These are phyloP conservation scores for Hydra vulgaris DNA, from an alignment of 30 jellyfish, hydroid and myxozoan species.

Conservation along the genomic window DNA sequence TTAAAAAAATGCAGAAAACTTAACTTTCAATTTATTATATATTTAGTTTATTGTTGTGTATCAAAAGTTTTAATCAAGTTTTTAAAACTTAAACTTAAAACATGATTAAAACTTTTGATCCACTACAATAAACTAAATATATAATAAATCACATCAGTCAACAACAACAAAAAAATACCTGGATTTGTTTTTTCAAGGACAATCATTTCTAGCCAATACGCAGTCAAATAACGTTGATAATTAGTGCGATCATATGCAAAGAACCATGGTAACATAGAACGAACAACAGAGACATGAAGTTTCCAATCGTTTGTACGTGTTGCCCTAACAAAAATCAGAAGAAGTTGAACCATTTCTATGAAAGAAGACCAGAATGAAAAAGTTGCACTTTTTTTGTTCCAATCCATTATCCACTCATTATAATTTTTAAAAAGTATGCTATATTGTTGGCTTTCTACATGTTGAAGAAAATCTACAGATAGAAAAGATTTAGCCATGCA, in stretches of 20 bases:
- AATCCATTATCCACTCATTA: background rate
- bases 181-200: slow-evolving; percentile 44
- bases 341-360: slow-evolving; percentile 53
- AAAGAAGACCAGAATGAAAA: slow-evolving; percentile 38
- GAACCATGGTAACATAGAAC: slow-evolving; percentile 65
- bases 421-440: background rate
- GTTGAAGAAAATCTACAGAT: background rate
- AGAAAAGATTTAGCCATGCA: background rate
- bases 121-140: background rate
- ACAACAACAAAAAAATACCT: slow-evolving; percentile 17
- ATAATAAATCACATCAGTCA: background rate
- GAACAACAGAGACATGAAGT: slow-evolving; percentile 42
- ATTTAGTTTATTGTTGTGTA: too few species aligned
- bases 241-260: slow-evolving; percentile 51
- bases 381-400: slow-evolving; percentile 11
- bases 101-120: background rate
- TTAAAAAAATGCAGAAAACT: background rate
- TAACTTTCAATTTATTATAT: too few species aligned
- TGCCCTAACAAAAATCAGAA: slow-evolving; percentile 42
- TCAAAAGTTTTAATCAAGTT: too few species aligned
- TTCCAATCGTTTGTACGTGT: slow-evolving; percentile 59
- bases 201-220: slow-evolving; percentile 76
- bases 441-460: background rate
- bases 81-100: too few species aligned
- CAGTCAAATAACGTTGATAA: slow-evolving; percentile 52